A percentile compares a stretch with the other conserved stretches of the same genome.
These are phyloP conservation scores for Pogoniulus pusillus DNA, from an alignment of 2,797 vertebrate species.

Conservation along the genomic window DNA sequence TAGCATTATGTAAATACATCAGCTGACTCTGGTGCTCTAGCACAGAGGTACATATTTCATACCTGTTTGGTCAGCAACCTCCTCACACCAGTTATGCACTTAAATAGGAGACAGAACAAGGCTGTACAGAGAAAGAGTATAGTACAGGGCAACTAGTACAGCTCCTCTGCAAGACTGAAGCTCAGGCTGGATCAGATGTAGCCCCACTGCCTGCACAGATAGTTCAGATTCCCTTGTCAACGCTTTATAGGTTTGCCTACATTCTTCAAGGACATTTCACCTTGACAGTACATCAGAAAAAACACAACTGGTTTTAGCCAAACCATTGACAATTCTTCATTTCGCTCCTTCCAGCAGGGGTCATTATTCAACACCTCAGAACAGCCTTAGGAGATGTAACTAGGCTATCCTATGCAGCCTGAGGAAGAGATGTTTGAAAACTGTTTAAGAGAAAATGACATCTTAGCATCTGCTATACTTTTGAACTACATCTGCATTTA, in stretches of 20 bases:
- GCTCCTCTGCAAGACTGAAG: not conserved
- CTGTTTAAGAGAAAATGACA: not conserved
- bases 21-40: not conserved
- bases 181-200: not conserved
- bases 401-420: not conserved
- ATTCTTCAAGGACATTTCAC: not conserved
- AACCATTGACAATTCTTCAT: fast-evolving
- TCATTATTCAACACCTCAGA: not conserved
- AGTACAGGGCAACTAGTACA: not conserved
- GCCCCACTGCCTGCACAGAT: not conserved
- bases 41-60: not conserved
- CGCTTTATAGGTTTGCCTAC: fast-evolving
- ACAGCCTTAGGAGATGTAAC: not conserved
- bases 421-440: not conserved
- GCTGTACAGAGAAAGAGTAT: not conserved
- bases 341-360: slow-evolving; percentile 28
- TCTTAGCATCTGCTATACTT: not conserved
- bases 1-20: not conserved
- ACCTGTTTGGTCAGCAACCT: not conserved
- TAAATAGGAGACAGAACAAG: not conserved
- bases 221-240: not conserved
- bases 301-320: not conserved
- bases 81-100: not conserved
- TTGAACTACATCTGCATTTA: not conserved
- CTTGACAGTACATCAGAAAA: not conserved